Evolutionary conservation across 2,113 vertebrate species (phyloP), one percentile per base, ranked within the genome.

Genomic region (Zingel zingel): DNA sequence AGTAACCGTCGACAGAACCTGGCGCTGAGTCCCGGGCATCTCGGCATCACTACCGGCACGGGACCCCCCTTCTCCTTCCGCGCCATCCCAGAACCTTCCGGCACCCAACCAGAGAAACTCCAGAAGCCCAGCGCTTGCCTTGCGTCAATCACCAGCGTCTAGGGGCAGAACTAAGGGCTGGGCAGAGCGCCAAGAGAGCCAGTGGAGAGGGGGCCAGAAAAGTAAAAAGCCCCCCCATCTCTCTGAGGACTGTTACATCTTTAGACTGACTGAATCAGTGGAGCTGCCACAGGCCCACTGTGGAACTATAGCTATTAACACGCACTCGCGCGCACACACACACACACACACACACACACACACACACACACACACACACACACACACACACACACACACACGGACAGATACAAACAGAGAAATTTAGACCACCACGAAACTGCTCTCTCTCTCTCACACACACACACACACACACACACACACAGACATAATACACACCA

Each of bases 91-190:
- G 98, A 99, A 86, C 95, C 97, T 0, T 93, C 97, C 0, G 47
- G 95, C 36, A 93, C 89, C 5, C 97, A 98, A 86, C 94, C 97
- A n/a, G 98, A 99, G 92, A 99, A 98, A 90, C 94, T 98, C 79
- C 98, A 97, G 95, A 99, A 99, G 95, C 96, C 97, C 86, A 95
- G 95, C 88, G 95, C 95, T 95, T 99, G 97, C 96, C 94, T 99
- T 90, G 98, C 98, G 79, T 99, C 98, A 88, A 98, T 99, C 94
- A 99, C 98, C 94, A 99, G 98, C 88, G 98, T 99, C 95, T 99
- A 96, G 85, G 64, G 57, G 74, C 51, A 65, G 76, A 63, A 27
- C 36, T 16, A 39, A 67, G 30, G 39, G 56, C 54, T 58, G 68
- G 68, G 58, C 15, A 21, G 36, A 23, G 30, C 3, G 15, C 30